Base-by-base conservation (phyloP, 2,797 vertebrate species). In the Fistularia tabacaria region DNA sequence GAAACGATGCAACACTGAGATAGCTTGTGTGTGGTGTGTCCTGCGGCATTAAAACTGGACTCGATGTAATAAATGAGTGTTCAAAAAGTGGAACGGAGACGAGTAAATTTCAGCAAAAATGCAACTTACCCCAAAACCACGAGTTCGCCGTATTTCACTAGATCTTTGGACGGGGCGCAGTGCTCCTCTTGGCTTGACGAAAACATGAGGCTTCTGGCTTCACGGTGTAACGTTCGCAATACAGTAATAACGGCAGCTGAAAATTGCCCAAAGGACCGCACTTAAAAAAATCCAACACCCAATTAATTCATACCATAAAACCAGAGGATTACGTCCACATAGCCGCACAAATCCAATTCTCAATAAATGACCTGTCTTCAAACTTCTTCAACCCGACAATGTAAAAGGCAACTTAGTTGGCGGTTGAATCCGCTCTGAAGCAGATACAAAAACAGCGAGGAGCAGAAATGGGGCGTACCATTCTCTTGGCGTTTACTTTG, bases 61-160 rank as follows among this genome's bases (percentile, higher is more conserved):
- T 45, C 43, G 25, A 25, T 25, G 25, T 25, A 25, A 25, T 25
- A 25, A 5, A 3, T 7, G 13, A 2, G 6, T 13, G 5, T 3
- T 12, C 0, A 8, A 10, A 10, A 13, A 44, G 13, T 50, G 7
- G 13, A 52, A 12, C 1, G 6, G 5, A 5, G 25, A 25, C 25
- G 5, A 3, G 25, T 2, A 25, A 25, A 25, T 25, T 25, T 25
- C 25, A 25, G 25, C n/a, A 25, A 25, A 8, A 45, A 41, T 0
- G 54, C 1, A 37, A 91, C 95, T 97, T 78, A 98, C 96, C 96
- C 96, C 71, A 97, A 80, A 6, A 98, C 96, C 74, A 98, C 93
- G 82, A 98, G 91, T 82, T 98, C 95, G 59, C 96, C 96, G 86
- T 97, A 98, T 78, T 97, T 95, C 57, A 95, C 91, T 8, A 93